Evolutionary conservation across 2,113 vertebrate species (phyloP).

Genomic region (Scolopax mira): DNA sequence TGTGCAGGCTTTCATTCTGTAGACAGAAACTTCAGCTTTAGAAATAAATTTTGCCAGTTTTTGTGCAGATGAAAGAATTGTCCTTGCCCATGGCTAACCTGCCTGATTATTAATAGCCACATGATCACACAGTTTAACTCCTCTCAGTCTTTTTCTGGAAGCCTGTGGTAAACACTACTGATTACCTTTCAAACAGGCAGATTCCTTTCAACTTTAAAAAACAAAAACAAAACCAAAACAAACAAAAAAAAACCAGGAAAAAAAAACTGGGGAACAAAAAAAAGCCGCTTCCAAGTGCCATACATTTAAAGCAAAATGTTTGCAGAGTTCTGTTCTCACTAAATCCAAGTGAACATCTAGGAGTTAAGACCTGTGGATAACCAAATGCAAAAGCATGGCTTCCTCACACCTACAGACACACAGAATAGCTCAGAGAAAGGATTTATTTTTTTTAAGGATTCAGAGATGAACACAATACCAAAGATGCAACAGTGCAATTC

Average conservation of each 20-base stretch:
- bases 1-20: background rate
- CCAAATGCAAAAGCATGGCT: background rate
- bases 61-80: background rate
- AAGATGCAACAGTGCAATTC: background rate
- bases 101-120: background rate
- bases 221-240: too few relatives aligned
- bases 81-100: background rate
- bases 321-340: background rate
- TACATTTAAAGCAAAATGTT: background rate
- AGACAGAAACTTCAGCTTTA: background rate
- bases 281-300: background rate
- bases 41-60: background rate
- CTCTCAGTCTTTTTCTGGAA: background rate
- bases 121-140: background rate
- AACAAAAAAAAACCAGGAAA: too few relatives aligned
- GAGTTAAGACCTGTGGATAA: background rate
- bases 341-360: background rate
- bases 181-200: background rate
- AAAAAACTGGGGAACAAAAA: too few relatives aligned
- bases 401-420: background rate
- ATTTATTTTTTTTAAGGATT: background rate
- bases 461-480: background rate
- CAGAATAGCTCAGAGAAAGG: background rate
- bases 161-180: background rate
- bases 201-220: background rate